Base-by-base conservation (phyloP, 1,140 invertebrate genomes). In the Heliconius congener region DNA sequence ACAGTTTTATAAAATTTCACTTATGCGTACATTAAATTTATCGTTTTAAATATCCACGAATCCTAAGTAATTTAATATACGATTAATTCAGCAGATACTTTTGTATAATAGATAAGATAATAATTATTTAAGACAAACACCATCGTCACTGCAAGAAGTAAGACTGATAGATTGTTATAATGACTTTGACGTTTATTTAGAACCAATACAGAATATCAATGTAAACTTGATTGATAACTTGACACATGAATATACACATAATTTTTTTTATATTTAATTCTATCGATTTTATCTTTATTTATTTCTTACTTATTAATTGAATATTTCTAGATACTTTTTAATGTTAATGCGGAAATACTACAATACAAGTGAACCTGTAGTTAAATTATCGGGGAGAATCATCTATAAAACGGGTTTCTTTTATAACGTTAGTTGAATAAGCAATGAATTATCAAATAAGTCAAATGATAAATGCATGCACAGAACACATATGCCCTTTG, bases 31-130 rank as follows among this genome's bases (percentile, higher is more conserved):
- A 66, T 66, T 66, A 18, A 66, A 30, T 30, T 66, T 13, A 13
- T 6, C 13, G 23, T 30, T 27, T 60, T 30, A 66, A 66, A 30
- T 5, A 23, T 23, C 27, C 27, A 66, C 5, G 1, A 66, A 30
- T 30, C 23, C 4, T 16, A 66, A 66, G 27, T 66, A 30, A 27
- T 66, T 66, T n/a, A 27, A 30, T 66, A 66, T 30, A 66, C 27
- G 60, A 66, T 13, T 30, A 16, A 66, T 66, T 6, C 19, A 27
- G 27, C 9, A 55, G 52, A 72, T 46, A 34, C 30, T 60, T 73
- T 46, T 39, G 77, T 34, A 16, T 76, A 42, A 71, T 70, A 77
- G 83, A 84, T 84, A 84, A 82, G 79, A 84, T 79, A 77, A 76
- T 74, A 80, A 39, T 11, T 30, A 73, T 60, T 34, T 52, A 27